Evolutionary conservation across 2,888 invertebrate genomes (phyloP).

Genomic region (Drosophila subsilvestris): DNA sequence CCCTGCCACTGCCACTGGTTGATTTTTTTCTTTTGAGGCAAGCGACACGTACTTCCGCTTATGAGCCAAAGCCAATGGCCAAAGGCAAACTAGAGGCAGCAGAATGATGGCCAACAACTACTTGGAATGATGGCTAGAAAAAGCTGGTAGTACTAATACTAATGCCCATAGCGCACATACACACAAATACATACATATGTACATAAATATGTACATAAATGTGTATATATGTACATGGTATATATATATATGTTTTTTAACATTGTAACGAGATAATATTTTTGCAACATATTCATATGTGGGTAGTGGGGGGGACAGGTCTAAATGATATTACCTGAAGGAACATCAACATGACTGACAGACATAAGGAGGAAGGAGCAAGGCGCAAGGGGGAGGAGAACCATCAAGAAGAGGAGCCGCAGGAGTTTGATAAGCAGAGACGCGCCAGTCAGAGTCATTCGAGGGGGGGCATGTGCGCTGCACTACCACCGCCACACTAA

Average conservation of each 20-base stretch:
- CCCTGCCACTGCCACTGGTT: slow-evolving; percentile 5
- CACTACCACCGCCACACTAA: slow-evolving; percentile 47
- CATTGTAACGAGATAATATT: slow-evolving; percentile 79
- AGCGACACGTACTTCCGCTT: slow-evolving; percentile 74
- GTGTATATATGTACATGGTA: neutral
- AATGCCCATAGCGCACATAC: slow-evolving; percentile 9
- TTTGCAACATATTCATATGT: slow-evolving; percentile 69
- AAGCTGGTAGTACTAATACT: slow-evolving; percentile 9
- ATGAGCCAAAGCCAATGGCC: slow-evolving; percentile 59
- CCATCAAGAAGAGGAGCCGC: slow-evolving; percentile 2
- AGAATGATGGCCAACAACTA: slow-evolving; percentile 38
- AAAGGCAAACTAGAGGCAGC: slow-evolving; percentile 61
- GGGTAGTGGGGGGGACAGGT: slow-evolving; percentile 25
- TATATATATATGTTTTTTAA: slow-evolving; percentile 41
- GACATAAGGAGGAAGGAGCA: neutral
- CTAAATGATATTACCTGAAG: slow-evolving; percentile 80
- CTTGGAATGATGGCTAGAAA: slow-evolving; percentile 1
- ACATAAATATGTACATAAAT: neutral
- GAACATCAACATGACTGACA: slow-evolving; percentile 73
- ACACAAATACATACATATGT: neutral
- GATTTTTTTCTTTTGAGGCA: slow-evolving; percentile 25
- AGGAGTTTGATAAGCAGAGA: slow-evolving; percentile 5
- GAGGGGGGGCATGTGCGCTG: slow-evolving; percentile 37
- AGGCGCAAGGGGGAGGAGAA: neutral
- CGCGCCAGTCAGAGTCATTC: slow-evolving; percentile 3